Conservation (phyloP, 2,888 invertebrate genomes). For the Ectobius pallidus region DNA sequence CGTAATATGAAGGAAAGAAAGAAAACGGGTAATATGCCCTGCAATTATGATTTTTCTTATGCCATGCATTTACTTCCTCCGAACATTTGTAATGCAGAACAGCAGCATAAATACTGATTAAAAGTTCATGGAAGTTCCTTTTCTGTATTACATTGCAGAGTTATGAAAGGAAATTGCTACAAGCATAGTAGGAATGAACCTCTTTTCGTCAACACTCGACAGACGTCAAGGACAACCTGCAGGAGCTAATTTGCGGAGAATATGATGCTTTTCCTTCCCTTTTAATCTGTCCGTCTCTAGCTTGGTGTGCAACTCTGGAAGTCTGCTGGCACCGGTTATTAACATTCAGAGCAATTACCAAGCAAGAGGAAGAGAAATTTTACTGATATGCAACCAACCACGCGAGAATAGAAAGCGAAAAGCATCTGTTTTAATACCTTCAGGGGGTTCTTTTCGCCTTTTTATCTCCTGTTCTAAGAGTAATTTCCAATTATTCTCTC, state of each 20-base stretch:
- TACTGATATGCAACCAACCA: not conserved
- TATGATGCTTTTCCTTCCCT: not conserved
- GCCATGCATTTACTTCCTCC: no score
- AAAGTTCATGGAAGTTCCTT: no score
- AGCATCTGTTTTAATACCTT: not conserved
- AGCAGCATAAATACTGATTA: no score
- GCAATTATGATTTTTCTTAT: no score
- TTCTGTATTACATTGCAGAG: not conserved
- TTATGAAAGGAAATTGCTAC: not conserved
- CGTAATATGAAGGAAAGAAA: no score
- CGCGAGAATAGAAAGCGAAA: not conserved
- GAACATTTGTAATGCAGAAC: no score
- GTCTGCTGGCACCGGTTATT: not conserved
- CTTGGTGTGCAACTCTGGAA: not conserved
- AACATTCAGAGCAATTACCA: constrained; percentile 12
- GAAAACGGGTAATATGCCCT: no score
- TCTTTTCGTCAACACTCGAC: not conserved
- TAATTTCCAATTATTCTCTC: not conserved
- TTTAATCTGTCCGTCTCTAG: not conserved
- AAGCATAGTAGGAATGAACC: not conserved
- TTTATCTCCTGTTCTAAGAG: not conserved
- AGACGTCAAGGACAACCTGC: not conserved
- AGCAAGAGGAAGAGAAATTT: not conserved
- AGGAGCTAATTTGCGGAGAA: constrained; percentile 4
- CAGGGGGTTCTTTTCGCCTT: not conserved